phyloP scores from a whole-genome alignment of 2,113 vertebrate genomes.

The Grammomys surdaster region DNA sequence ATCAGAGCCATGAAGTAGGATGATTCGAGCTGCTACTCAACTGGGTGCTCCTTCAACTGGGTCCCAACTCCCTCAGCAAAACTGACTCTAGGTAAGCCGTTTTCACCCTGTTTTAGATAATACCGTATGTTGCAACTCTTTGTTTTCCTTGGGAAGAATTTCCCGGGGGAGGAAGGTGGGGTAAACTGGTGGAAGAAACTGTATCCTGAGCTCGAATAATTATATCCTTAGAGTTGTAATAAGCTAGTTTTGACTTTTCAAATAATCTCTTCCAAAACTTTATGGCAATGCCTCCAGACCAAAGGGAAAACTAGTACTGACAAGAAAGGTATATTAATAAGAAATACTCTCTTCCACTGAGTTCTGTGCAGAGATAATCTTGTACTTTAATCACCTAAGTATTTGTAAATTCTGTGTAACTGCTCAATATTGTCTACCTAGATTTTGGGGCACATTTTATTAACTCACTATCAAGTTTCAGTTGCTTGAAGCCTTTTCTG shows the following conservation, averaged over 20 bases:
- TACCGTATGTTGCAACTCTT: neutral
- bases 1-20: conserved; percentile 53
- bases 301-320: conserved; percentile 21
- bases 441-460: conserved; percentile 13
- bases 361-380: conserved; percentile 12
- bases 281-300: neutral
- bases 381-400: conserved; percentile 25
- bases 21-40: neutral
- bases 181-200: conserved; percentile 51
- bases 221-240: conserved; percentile 44
- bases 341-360: neutral
- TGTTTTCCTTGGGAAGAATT: conserved; percentile 48
- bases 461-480: neutral
- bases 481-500: conserved; percentile 57
- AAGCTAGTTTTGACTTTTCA: conserved; percentile 57
- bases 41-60: conserved; percentile 28
- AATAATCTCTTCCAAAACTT: conserved; percentile 24
- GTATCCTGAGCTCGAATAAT: conserved; percentile 48
- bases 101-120: conserved; percentile 56
- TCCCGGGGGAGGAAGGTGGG: conserved; percentile 34
- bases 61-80: neutral
- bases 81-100: conserved; percentile 81
- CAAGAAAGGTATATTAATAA: neutral
- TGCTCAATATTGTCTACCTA: neutral
- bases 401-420: neutral